Percentiles rank a stretch among this genome's conserved stretches.
Conservation (phyloP, 1,140 invertebrate genomes). For the Akabosia matsudoensis region DNA sequence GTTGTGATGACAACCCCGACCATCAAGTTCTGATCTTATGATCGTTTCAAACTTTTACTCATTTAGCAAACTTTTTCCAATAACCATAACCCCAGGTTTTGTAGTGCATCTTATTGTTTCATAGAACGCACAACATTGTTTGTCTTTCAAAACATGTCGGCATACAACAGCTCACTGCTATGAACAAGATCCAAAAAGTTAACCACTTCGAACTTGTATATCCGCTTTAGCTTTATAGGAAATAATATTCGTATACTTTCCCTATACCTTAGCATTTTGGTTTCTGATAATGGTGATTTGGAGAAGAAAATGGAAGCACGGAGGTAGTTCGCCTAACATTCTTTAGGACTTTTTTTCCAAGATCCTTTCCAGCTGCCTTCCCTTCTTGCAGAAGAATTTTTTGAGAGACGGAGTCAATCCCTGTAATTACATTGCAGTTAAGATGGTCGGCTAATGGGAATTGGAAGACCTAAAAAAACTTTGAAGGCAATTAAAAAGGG, state of each 20-base stretch:
- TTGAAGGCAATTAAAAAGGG: slow-evolving; percentile 19
- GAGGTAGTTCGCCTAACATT: neutral
- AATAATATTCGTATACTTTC: neutral
- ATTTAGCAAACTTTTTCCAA: neutral
- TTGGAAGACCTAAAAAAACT: slow-evolving; percentile 22
- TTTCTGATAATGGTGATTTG: slow-evolving; percentile 18
- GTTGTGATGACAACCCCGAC: no score
- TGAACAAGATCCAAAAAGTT: no score
- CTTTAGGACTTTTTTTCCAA: neutral
- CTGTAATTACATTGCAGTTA: slow-evolving; percentile 41
- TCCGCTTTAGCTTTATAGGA: no score
- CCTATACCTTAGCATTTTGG: neutral
- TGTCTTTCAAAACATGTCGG: no score
- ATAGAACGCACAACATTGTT: neutral
- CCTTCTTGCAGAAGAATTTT: neutral
- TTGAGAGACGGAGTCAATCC: slow-evolving; percentile 38
- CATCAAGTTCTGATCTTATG: no score
- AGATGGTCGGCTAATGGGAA: slow-evolving; percentile 18
- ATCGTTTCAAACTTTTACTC: slow-evolving; percentile 3
- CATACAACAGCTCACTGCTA: no score
- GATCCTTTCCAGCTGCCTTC: neutral
- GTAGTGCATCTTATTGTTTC: neutral
- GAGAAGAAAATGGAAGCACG: slow-evolving; percentile 7
- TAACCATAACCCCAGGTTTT: neutral
- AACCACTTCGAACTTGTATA: no score